Conservation (phyloP, 1,140 invertebrate species). For the Cyclargus thomasi region DNA sequence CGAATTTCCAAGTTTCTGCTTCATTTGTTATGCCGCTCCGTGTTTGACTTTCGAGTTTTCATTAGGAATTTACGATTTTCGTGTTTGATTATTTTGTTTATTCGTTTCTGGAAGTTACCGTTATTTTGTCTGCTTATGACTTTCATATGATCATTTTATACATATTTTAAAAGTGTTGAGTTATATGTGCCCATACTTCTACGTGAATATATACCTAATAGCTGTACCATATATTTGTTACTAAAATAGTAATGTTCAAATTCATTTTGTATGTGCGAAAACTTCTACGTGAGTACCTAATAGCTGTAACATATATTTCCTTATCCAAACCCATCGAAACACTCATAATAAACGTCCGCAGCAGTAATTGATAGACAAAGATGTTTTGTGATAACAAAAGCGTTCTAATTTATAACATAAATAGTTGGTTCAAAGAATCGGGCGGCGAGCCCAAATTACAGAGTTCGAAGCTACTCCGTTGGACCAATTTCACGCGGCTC, state of each 20-base stretch:
- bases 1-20: not conserved
- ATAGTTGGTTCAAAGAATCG: constrained; percentile 4
- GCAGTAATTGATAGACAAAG: constrained; percentile 8
- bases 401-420: constrained; percentile 15
- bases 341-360: not conserved
- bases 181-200: too few relatives aligned
- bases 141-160: too few relatives aligned
- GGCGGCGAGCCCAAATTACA: constrained; percentile 47
- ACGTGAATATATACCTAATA: too few relatives aligned
- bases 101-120: not conserved
- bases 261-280: too few relatives aligned
- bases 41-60: constrained; percentile 3
- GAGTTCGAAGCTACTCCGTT: constrained; percentile 43
- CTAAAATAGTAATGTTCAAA: too few relatives aligned
- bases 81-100: not conserved
- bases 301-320: too few relatives aligned
- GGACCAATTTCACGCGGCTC: constrained; percentile 54
- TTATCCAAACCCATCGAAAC: not conserved
- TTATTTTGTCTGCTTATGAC: too few relatives aligned
- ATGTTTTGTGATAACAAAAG: constrained; percentile 10
- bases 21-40: not conserved
- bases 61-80: not conserved
- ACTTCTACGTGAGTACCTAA: too few relatives aligned
- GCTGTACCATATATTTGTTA: too few relatives aligned
- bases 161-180: too few relatives aligned